A percentile compares a stretch with the other conserved stretches of the same genome.
Conservation (phyloP, 1,140 invertebrate species). For the Diorhabda sublineata region DNA sequence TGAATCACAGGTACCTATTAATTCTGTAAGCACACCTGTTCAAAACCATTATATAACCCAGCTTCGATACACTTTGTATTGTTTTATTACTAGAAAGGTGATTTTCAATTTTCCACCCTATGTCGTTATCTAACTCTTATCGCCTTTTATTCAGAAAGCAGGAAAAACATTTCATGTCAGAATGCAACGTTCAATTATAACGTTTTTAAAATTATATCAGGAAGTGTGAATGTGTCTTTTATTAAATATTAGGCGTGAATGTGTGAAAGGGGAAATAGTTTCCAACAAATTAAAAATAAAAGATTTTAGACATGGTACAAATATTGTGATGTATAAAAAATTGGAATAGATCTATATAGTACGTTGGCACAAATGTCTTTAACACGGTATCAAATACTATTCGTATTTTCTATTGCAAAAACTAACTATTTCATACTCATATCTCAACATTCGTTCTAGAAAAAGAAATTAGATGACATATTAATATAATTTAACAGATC, state of each 20-base stretch:
- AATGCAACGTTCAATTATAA: background rate
- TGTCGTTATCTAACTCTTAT: background rate
- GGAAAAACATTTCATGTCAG: background rate
- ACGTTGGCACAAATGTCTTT: too few species aligned
- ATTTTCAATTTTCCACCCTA: conserved; percentile 2
- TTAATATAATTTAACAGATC: too few species aligned
- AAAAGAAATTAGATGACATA: too few species aligned
- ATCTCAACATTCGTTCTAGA: too few species aligned
- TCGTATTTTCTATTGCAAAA: too few species aligned
- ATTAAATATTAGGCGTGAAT: background rate
- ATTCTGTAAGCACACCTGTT: background rate
- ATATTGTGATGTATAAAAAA: too few species aligned
- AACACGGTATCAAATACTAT: too few species aligned
- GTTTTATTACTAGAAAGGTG: background rate
- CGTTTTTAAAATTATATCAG: conserved; percentile 1
- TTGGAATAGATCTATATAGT: too few species aligned
- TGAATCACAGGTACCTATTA: background rate
- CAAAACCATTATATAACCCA: background rate
- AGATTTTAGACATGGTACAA: too few species aligned
- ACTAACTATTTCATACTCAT: too few species aligned
- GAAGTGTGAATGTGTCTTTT: background rate
- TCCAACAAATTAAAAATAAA: too few species aligned
- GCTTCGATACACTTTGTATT: too few species aligned
- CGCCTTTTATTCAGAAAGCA: background rate
- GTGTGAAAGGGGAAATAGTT: background rate